Conservation (phyloP, 2,888 invertebrate genomes). For the Noctua janthina region DNA sequence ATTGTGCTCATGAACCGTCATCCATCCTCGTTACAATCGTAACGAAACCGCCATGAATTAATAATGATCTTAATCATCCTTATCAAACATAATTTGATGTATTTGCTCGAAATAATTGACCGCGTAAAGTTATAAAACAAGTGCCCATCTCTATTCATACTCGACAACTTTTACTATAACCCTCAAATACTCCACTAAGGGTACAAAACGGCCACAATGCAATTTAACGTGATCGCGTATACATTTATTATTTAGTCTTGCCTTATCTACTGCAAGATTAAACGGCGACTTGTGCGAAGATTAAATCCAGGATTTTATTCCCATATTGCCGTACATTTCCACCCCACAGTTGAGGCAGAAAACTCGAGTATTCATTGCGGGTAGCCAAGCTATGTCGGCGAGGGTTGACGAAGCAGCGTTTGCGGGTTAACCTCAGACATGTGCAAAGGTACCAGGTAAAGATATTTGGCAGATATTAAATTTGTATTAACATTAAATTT, state of each 20-base stretch:
- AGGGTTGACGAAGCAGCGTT: conserved; percentile 78
- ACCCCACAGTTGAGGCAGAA: conserved; percentile 85
- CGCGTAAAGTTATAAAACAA: conserved; percentile 37
- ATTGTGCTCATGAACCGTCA: conserved; percentile 43
- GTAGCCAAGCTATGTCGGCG: conserved; percentile 79
- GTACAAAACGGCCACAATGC: conserved; percentile 77
- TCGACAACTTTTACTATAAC: conserved; percentile 39
- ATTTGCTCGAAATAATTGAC: conserved; percentile 44
- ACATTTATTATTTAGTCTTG: conserved; percentile 88
- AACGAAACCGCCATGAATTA: conserved; percentile 52
- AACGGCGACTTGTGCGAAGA: conserved; percentile 87
- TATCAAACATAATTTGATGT: conserved; percentile 55
- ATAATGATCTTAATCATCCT: conserved; percentile 58
- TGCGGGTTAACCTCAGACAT: conserved; percentile 63
- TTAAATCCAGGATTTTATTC: conserved; percentile 89
- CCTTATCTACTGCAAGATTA: conserved; percentile 89
- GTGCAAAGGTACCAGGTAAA: conserved; percentile 38
- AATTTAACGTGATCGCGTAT: conserved; percentile 85
- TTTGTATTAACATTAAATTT: conserved; percentile 33
- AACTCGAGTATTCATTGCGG: conserved; percentile 89
- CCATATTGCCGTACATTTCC: conserved; percentile 87
- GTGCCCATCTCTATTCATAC: conserved; percentile 32
- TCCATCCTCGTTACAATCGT: conserved; percentile 48
- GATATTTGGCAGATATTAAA: conserved; percentile 48
- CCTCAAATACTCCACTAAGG: conserved; percentile 61